Base-by-base conservation (phyloP, 2,113 vertebrate genomes). In the Chamaea fasciata region DNA sequence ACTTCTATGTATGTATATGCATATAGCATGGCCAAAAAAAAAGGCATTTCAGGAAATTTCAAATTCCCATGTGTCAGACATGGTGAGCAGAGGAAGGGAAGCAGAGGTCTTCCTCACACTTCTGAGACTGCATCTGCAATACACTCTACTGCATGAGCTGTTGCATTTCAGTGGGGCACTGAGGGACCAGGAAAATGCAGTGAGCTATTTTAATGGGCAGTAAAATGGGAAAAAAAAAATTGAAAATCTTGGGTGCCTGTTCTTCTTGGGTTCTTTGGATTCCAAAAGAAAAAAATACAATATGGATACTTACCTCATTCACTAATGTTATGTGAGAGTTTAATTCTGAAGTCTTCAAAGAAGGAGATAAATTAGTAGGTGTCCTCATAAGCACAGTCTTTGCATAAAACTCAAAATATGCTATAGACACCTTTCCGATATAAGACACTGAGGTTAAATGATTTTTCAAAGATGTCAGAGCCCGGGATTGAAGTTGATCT, bases 111-210 rank as follows among this genome's bases (percentile, higher is more conserved):
- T 73, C 52, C 26, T 94, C 63, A 17, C 14, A 1, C 24, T 6
- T 3, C 30, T 73, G 80, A 33, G 15, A 14, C 41, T 60, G 11
- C 22, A 5, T 49, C 33, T 82, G n/a, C 20, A 21, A 1, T 35
- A 11, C 5, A 4, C 2, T 16, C 5, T 22, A 3, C 21, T 76
- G 24, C 22, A 37, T 26, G 28, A 52, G 39, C 15, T 1, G 0
- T 18, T 23, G 50, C 55, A 19, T 57, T 68, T 87, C 33, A 22
- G 13, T 50, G 65, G 17, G 55, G 24, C 37, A 19, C 47, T 53
- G 44, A 60, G 18, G n/a, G 52, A 42, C 17, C 9, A 37, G 37
- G 31, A 69, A 60, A 82, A 59, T 22, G 46, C 15, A 50, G 9
- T 21, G 8, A 60, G 35, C 1, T 31, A 13, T 68, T 76, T 75